phyloP scores from a whole-genome alignment of 2,113 vertebrate species.

The Sphyrna mokarran region DNA sequence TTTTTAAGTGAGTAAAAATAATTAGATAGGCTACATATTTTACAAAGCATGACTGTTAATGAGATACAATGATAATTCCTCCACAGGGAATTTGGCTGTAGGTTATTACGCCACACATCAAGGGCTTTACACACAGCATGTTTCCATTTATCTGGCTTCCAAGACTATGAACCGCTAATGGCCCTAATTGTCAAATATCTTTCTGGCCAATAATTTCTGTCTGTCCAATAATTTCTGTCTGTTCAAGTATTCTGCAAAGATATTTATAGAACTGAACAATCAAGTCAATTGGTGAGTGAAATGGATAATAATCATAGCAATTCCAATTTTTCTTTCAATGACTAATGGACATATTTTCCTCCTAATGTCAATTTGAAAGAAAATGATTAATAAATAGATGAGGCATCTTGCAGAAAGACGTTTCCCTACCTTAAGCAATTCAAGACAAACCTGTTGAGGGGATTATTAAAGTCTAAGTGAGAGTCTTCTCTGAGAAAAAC shows the following conservation, averaged over 20 bases:
- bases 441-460: not conserved
- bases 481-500: not conserved
- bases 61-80: conserved; percentile 30
- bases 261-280: not conserved
- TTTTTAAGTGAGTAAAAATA: conserved; percentile 23
- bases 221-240: no score
- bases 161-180: not conserved
- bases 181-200: not conserved
- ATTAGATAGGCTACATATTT: conserved; percentile 27
- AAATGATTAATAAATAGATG: not conserved
- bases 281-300: not conserved
- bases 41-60: conserved; percentile 27
- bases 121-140: not conserved
- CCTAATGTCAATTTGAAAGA: not conserved
- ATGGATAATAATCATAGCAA: not conserved
- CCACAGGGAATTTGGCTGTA: not conserved
- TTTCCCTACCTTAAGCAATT: not conserved
- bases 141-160: not conserved
- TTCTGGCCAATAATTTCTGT: not conserved
- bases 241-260: not conserved
- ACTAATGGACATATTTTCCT: not conserved
- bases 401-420: not conserved
- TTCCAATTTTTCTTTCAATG: not conserved
- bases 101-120: not conserved
- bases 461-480: not conserved